A percentile compares a stretch with the other conserved stretches of the same genome.
Evolutionary conservation across 1,140 invertebrate species (phyloP).

Genomic region (Trypoxylus dichotomus): DNA sequence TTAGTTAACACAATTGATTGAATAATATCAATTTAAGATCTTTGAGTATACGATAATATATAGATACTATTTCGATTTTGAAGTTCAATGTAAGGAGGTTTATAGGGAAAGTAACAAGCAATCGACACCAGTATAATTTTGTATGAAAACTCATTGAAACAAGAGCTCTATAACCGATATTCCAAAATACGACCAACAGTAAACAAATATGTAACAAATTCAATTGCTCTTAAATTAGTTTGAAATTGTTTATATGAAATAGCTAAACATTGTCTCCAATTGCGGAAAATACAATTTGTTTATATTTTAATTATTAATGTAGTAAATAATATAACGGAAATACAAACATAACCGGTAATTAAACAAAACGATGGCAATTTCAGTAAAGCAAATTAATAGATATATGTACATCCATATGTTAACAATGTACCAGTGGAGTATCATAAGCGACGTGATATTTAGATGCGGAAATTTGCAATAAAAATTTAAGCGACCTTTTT

Average conservation of each 20-base stretch:
- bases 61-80: too few relatives aligned
- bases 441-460: not conserved
- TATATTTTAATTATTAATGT: not conserved
- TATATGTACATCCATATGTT: not conserved
- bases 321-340: not conserved
- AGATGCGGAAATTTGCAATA: not conserved
- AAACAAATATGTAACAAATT: too few relatives aligned
- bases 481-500: not conserved
- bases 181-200: too few relatives aligned
- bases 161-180: too few relatives aligned
- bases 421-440: not conserved
- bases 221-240: not conserved
- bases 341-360: not conserved
- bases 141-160: too few relatives aligned
- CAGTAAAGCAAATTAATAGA: not conserved
- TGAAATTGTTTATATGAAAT: not conserved
- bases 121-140: too few relatives aligned
- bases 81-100: too few relatives aligned
- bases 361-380: not conserved
- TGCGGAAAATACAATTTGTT: not conserved
- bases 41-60: too few relatives aligned
- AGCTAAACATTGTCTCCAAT: not conserved
- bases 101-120: too few relatives aligned
- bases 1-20: too few relatives aligned
- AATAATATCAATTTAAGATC: too few relatives aligned